phyloP scores from a whole-genome alignment of 2,888 invertebrate species.

The Petrophora chlorosata region DNA sequence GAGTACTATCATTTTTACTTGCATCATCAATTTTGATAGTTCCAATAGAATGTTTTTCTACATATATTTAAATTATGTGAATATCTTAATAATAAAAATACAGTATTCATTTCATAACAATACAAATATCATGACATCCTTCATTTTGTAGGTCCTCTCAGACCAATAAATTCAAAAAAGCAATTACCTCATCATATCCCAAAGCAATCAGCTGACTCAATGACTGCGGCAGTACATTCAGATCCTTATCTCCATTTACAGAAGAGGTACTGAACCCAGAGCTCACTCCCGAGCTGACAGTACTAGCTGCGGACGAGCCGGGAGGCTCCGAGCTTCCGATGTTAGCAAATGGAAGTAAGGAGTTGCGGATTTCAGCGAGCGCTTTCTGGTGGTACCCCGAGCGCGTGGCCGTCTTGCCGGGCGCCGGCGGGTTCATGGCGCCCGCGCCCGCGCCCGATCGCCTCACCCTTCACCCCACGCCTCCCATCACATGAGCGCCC shows the following conservation, averaged over 20 bases:
- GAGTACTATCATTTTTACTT: too few relatives aligned
- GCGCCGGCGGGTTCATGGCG: slow-evolving; percentile 86
- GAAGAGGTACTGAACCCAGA: slow-evolving; percentile 85
- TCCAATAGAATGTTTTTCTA: too few relatives aligned
- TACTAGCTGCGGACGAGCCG: slow-evolving; percentile 90
- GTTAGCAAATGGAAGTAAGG: slow-evolving; percentile 91
- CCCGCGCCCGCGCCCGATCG: slow-evolving; percentile 82
- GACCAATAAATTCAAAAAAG: too few relatives aligned
- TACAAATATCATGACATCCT: too few relatives aligned
- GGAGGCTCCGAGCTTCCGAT: slow-evolving; percentile 84
- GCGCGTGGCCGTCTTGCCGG: slow-evolving; percentile 86
- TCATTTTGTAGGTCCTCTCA: too few relatives aligned
- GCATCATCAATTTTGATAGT: too few relatives aligned
- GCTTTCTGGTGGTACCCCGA: slow-evolving; percentile 94
- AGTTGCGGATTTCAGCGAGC: slow-evolving; percentile 93
- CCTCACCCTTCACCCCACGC: slow-evolving; percentile 81
- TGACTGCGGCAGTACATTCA: slow-evolving; percentile 86
- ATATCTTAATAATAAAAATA: too few relatives aligned
- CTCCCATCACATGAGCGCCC: slow-evolving; percentile 76
- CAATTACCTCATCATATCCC: slow-evolving; percentile 91
- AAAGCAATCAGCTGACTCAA: slow-evolving; percentile 87
- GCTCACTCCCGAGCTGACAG: slow-evolving; percentile 85
- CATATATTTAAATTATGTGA: too few relatives aligned
- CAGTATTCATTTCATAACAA: too few relatives aligned
- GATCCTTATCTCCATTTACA: slow-evolving; percentile 86